Base-by-base conservation (phyloP, 2,888 invertebrate species). In the Eupithecia vulgata region DNA sequence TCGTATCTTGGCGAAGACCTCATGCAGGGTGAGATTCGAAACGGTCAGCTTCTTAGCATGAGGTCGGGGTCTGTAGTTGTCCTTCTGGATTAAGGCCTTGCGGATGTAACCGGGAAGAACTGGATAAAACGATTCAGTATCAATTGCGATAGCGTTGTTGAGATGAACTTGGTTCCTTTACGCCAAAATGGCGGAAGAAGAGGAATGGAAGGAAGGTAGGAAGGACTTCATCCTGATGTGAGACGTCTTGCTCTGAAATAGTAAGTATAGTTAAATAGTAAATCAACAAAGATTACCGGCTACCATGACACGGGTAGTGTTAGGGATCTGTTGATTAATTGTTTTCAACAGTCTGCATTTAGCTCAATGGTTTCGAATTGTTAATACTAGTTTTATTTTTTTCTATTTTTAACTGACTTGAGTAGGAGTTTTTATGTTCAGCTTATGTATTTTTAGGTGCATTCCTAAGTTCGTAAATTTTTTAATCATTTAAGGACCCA, bases 1-100 rank as follows among this genome's bases (percentile, higher is more conserved):
- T 68, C 83, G 88, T 69, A 93, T 89, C 80, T 87, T 91, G 0
- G 84, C 75, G 15, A 91, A 84, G 0, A 92, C 85, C 42, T 92
- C 84, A 13, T 80, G 69, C 35, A 92, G 66, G 0, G 90, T 88
- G 0, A 91, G 64, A 67, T 92, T 91, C 0, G 70, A 37, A 1
- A 92, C 48, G 0, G 86, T 88, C 52, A 75, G 84, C 10, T 84
- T 88, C 64, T 82, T 87, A 0, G 81, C 82, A 2, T 81, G 82
- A 0, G 83, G 82, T 6, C 73, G 5, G 0, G 76, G 78, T 68
- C 76, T 82, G 65, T 73, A 84, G 6, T 71, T 52, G 30, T 87
- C 78, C 75, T 91, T 92, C 57, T 81, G 71, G 7, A 67, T 74
- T 0, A 91, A 80, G 2, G 90, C 88, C 25, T 76, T 84, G 61